phyloP scores from a whole-genome alignment of 2,888 invertebrate genomes.

The Aporophyla nigra region DNA sequence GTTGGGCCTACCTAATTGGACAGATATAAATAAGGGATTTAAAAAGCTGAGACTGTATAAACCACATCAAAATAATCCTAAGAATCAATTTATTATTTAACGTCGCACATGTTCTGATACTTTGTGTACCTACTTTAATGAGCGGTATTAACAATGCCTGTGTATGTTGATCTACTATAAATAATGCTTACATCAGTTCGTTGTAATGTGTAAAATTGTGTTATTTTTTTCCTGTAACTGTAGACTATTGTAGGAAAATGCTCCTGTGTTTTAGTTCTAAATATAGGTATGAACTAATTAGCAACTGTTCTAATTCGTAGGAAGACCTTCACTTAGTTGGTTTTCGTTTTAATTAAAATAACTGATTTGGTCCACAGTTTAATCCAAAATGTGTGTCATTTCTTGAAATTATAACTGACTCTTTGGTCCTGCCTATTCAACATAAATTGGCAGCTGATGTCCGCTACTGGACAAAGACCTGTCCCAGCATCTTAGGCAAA shows the following conservation, averaged over 20 bases:
- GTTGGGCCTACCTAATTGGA: too few relatives aligned
- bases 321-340: slow-evolving; percentile 5
- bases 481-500: not conserved
- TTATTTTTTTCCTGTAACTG: slow-evolving; percentile 31
- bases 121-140: not conserved
- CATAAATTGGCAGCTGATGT: not conserved
- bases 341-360: not conserved
- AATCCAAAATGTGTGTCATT: not conserved
- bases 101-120: not conserved
- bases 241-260: slow-evolving; percentile 17
- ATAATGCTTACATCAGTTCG: slow-evolving; percentile 22
- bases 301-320: slow-evolving; percentile 12
- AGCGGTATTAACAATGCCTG: not conserved
- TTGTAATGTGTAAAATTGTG: slow-evolving; percentile 22
- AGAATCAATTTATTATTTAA: not conserved
- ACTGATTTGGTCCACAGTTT: not conserved
- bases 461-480: not conserved
- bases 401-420: not conserved
- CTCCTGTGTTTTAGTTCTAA: slow-evolving; percentile 15
- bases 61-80: too few relatives aligned
- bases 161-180: not conserved
- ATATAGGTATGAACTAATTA: slow-evolving; percentile 38
- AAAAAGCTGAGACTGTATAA: too few relatives aligned
- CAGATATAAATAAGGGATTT: too few relatives aligned
- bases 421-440: too few relatives aligned